These are phyloP conservation scores for Macaria notata DNA, from an alignment of 2,888 invertebrate species.

Conservation along the genomic window DNA sequence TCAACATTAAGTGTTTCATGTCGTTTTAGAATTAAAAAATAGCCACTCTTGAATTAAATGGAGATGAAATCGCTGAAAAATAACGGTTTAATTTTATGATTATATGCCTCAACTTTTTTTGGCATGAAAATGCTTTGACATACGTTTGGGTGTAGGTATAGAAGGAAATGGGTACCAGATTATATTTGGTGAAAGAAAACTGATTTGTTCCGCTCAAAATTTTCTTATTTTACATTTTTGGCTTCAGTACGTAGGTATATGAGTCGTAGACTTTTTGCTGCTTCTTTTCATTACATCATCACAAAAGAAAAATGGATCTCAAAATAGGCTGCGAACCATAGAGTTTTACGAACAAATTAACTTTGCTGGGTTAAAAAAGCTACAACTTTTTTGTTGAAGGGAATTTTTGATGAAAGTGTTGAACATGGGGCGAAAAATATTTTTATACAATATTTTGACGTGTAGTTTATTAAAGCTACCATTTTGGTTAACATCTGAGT, in stretches of 20 bases:
- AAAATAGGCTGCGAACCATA: constrained; percentile 3
- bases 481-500: not conserved
- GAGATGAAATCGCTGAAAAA: no score
- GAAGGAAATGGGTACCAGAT: no score
- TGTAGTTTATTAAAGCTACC: not conserved
- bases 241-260: constrained; percentile 5
- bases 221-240: constrained; percentile 3
- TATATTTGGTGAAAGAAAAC: no score
- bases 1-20: no score
- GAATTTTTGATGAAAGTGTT: constrained; percentile 3
- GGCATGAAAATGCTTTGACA: no score
- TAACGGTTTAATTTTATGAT: no score
- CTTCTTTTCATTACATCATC: constrained; percentile 23
- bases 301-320: constrained; percentile 17
- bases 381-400: not conserved
- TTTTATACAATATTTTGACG: not conserved
- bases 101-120: no score
- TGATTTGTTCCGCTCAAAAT: not conserved
- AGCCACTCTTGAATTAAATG: no score
- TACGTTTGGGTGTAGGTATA: no score
- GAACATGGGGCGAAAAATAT: constrained; percentile 2
- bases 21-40: no score
- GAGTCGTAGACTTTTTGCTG: constrained; percentile 8
- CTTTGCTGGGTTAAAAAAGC: constrained; percentile 9
- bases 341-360: constrained; percentile 19